A percentile compares a stretch with the other conserved stretches of the same genome.
Conservation (phyloP, 2,113 vertebrate genomes). For the Sorex fumeus region DNA sequence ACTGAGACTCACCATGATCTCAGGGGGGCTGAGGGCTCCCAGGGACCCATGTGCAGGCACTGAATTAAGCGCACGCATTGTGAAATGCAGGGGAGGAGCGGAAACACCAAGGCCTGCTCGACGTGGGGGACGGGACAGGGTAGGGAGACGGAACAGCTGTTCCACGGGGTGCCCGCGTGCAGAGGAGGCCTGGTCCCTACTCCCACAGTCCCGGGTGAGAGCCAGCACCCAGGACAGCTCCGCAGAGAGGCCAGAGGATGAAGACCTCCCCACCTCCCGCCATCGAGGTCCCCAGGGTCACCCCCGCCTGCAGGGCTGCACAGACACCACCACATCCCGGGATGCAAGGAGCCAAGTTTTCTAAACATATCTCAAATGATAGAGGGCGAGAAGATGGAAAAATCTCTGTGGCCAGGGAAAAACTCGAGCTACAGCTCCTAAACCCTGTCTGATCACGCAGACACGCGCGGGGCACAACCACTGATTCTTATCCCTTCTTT, state of each 20-base stretch:
- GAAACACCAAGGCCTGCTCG: not conserved
- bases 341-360: not conserved
- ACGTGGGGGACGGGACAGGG: no score
- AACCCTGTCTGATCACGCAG: conserved; percentile 18
- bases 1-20: conserved; percentile 22
- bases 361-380: not conserved
- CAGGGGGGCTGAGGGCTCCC: not conserved
- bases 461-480: not conserved
- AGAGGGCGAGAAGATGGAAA: not conserved
- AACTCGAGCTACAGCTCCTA: not conserved
- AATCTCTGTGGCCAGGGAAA: not conserved
- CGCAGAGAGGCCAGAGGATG: not conserved
- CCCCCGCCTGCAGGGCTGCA: not conserved
- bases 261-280: not conserved
- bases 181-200: not conserved
- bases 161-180: no score
- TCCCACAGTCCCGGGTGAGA: not conserved
- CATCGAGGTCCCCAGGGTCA: not conserved
- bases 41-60: conserved; percentile 5
- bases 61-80: not conserved
- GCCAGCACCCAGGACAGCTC: not conserved
- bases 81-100: not conserved
- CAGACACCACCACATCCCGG: not conserved
- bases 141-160: no score
- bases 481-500: conserved; percentile 2